Base-by-base conservation (phyloP, 2,888 invertebrate species). In the Nymphalis c-album region DNA sequence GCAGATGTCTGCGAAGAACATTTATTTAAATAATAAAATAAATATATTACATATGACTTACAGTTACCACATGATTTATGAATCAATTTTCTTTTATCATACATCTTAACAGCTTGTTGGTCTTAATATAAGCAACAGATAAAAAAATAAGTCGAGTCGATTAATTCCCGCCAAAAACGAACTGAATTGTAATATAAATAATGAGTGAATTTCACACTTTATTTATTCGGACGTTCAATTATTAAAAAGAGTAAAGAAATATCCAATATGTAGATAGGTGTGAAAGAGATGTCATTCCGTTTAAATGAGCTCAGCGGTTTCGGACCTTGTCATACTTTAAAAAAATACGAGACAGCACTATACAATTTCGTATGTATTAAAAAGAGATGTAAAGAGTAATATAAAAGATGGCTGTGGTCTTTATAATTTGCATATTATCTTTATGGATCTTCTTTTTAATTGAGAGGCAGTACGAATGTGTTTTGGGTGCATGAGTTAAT, bases 341-440 rank as follows among this genome's bases (percentile, higher is more conserved):
- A 61, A 45, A 63, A 53, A 55, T 10, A 35, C 22, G 18, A 57
- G 60, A 70, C 40, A 55, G 75, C 10, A 17, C 48, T 72, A 80
- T 76, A 51, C 20, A n/a, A 46, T 50, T 22, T 17, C n/a, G n/a
- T 6, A 35, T 47, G 35, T 13, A 75, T 50, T 3, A 60, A 75
- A 84, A 74, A 78, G 80, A 73, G 81, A 82, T 16, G 67, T 68
- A 26, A 8, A 63, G 51, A 72, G 70, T 40, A 31, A 63, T 58
- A 64, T 76, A 76, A 84, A 82, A 83, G 71, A 86, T 82, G 82
- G 78, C 77, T 76, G 77, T 78, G 73, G 73, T 74, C 74, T 78
- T 74, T 72, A 55, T 80, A 82, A 87, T 85, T 87, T 82, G 79
- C 86, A 85, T 87, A 77, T 85, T 84, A 88, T 89, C 87, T 83